phyloP scores from a whole-genome alignment of 2,888 invertebrate genomes.

The Esperia sulphurella region DNA sequence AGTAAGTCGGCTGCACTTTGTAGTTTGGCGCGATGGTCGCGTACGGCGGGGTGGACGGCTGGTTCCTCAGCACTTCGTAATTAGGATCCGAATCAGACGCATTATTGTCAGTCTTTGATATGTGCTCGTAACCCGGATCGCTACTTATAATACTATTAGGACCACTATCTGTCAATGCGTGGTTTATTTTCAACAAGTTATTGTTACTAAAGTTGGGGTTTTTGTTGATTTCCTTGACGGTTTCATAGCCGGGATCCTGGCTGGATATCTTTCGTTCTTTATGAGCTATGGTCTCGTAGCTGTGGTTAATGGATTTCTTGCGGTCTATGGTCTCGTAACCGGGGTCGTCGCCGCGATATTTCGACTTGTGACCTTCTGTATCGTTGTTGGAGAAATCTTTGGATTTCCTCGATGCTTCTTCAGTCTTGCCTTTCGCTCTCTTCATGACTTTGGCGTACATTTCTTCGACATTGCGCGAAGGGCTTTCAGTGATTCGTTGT shows the following conservation, averaged over 20 bases:
- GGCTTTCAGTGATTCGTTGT: conserved; percentile 73
- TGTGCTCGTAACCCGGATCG: conserved; percentile 87
- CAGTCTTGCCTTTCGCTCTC: conserved; percentile 76
- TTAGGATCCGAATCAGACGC: conserved; percentile 86
- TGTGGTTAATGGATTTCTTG: conserved; percentile 71
- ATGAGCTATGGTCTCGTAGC: conserved; percentile 79
- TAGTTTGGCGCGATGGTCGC: conserved; percentile 68
- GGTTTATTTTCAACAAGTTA: conserved; percentile 52
- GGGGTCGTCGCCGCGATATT: conserved; percentile 67
- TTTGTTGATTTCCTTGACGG: conserved; percentile 68
- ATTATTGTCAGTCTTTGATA: conserved; percentile 68
- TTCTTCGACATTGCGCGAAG: conserved; percentile 87
- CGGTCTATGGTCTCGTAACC: conserved; percentile 74
- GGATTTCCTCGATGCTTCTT: conserved; percentile 47
- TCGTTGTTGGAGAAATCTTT: conserved; percentile 44
- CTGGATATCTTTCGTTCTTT: conserved; percentile 64
- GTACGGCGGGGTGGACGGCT: conserved; percentile 71
- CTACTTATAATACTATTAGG: conserved; percentile 80
- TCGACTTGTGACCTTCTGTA: conserved; percentile 32
- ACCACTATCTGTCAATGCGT: conserved; percentile 65
- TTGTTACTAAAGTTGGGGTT: conserved; percentile 48
- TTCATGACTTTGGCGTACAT: conserved; percentile 94
- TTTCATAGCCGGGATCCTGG: conserved; percentile 83
- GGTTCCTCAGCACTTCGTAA: conserved; percentile 86
- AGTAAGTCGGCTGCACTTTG: conserved; percentile 72